Evolutionary conservation across 2,888 invertebrate genomes (phyloP).

Genomic region (Itoplectis maculator): DNA sequence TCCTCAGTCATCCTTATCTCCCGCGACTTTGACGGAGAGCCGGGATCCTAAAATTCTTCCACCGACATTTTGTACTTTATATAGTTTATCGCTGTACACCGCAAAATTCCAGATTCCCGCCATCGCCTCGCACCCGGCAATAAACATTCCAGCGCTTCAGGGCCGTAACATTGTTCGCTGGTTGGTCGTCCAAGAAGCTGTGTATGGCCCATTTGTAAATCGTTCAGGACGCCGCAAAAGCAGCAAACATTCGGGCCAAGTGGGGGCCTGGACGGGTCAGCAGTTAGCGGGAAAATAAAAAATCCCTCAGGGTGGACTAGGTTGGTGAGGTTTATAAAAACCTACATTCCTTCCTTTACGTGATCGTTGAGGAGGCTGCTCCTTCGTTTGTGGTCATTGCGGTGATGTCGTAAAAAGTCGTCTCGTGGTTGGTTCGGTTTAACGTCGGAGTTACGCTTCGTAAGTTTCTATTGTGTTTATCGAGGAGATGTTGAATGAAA

Average conservation of each 20-base stretch:
- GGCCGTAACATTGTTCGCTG: neutral
- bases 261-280: neutral
- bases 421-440: no score
- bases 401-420: no score
- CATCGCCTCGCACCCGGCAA: neutral
- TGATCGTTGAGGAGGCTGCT: no score
- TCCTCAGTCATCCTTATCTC: constrained; percentile 16
- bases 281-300: neutral
- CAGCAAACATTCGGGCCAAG: neutral
- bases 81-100: constrained; percentile 17
- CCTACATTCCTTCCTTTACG: no score
- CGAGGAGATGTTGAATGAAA: no score
- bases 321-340: neutral
- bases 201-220: neutral
- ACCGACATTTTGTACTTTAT: constrained; percentile 8
- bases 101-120: neutral
- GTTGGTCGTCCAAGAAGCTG: neutral
- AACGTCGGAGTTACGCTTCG: no score
- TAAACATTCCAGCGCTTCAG: neutral
- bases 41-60: constrained; percentile 69
- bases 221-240: neutral
- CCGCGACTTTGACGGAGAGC: constrained; percentile 15
- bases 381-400: no score
- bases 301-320: neutral
- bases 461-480: no score